Conservation (phyloP, 2,113 vertebrate genomes). For the Psammodynastes pulverulentus region DNA sequence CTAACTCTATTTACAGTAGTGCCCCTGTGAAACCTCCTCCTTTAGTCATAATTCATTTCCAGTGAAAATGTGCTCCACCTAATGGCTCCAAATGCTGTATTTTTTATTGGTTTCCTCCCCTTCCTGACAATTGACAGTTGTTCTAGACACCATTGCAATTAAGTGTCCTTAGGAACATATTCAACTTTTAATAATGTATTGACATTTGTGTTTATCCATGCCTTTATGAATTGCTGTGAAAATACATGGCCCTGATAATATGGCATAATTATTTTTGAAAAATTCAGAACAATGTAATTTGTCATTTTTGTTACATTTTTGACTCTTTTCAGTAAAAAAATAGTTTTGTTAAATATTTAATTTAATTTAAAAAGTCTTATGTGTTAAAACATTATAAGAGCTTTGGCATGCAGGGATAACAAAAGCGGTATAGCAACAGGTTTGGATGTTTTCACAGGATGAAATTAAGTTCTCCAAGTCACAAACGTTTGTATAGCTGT, state of each 20-base stretch:
- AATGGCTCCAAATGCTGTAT: conserved; percentile 51
- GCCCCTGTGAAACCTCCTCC: conserved; percentile 69
- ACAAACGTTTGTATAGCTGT: neutral
- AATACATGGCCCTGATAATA: conserved; percentile 50
- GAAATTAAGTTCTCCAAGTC: neutral
- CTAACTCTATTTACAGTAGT: conserved; percentile 75
- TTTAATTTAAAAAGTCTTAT: neutral
- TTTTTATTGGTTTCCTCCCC: conserved; percentile 74
- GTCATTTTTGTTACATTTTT: neutral
- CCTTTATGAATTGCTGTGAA: conserved; percentile 22
- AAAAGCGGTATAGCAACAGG: neutral
- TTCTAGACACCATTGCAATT: conserved; percentile 62
- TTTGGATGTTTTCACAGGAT: neutral
- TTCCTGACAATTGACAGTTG: conserved; percentile 72
- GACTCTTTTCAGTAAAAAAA: neutral
- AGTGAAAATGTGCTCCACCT: conserved; percentile 71
- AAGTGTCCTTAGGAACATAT: conserved; percentile 53
- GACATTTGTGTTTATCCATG: conserved; percentile 31
- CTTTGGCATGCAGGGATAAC: neutral
- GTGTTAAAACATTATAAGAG: neutral
- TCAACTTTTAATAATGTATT: conserved; percentile 57
- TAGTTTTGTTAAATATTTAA: neutral
- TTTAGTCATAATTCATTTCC: conserved; percentile 85
- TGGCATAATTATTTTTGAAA: conserved; percentile 42
- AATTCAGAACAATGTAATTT: conserved; percentile 8